phyloP scores from a whole-genome alignment of 1,140 invertebrate genomes.

The Galendromus occidentalis region DNA sequence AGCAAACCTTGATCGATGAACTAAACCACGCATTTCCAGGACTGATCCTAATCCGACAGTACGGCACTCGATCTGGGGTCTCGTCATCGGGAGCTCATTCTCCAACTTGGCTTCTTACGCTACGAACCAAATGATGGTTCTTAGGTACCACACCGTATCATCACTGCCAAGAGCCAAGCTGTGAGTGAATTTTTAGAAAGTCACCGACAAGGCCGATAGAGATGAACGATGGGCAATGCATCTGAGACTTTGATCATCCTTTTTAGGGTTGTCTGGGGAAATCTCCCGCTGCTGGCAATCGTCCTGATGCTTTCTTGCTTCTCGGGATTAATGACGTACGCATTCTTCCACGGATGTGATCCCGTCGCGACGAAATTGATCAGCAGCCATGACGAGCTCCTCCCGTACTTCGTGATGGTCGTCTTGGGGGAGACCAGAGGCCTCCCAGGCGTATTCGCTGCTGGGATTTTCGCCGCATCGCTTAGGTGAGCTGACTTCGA shows the following conservation, averaged over 20 bases:
- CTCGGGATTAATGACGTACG: constrained; percentile 54
- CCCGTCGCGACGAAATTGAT: constrained; percentile 38
- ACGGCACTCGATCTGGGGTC: constrained; percentile 49
- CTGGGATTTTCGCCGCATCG: constrained; percentile 58
- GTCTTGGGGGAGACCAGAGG: constrained; percentile 46
- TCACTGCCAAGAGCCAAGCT: not conserved
- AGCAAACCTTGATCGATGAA: too few relatives aligned
- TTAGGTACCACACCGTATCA: not conserved
- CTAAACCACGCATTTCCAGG: constrained; percentile 21
- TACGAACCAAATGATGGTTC: constrained; percentile 42
- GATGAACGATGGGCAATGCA: too few relatives aligned
- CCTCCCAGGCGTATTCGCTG: constrained; percentile 53
- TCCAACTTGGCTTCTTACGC: constrained; percentile 54
- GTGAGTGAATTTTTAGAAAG: not conserved
- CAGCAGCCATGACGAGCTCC: constrained; percentile 33
- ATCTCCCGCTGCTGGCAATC: constrained; percentile 41
- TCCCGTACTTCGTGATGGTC: constrained; percentile 56
- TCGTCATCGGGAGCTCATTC: constrained; percentile 47
- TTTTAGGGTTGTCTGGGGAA: constrained; percentile 36
- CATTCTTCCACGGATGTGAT: constrained; percentile 51
- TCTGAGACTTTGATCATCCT: too few relatives aligned
- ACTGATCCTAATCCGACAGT: constrained; percentile 43
- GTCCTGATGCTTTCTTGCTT: constrained; percentile 40
- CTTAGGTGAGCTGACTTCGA: constrained; percentile 33
- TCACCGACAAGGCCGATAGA: too few relatives aligned